Evolutionary conservation across 2,888 invertebrate genomes (phyloP), one percentile per base, ranked within the genome.

Genomic region (Drosophila picticornis): DNA sequence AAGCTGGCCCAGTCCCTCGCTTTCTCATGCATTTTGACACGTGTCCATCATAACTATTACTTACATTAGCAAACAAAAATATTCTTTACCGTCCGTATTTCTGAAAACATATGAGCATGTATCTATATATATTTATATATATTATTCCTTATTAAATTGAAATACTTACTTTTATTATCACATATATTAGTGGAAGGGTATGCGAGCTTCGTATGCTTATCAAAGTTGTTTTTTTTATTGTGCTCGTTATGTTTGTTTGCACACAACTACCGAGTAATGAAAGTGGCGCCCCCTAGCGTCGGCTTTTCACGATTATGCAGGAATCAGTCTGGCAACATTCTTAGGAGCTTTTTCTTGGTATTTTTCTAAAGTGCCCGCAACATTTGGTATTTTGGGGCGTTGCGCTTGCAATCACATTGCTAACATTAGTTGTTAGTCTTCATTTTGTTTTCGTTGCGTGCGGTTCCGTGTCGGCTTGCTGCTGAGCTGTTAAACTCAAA

Each of bases 361-460:
- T 60, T 60, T 36, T 36, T 22, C 9, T 10, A n/a, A 19, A 25
- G 59, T 19, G 32, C 40, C 22, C 36, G 57, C 38, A 31, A 46
- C 38, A 55, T 75, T 60, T 67, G 76, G 76, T 76, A 76, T 77
- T 77, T 67, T 74, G 74, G 78, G 78, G 77, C 77, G 77, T 77
- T 74, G 74, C 77, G 77, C 60, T 53, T 69, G 77, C 77, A 77
- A 63, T 65, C 77, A 77, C 78, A 77, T 77, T 77, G 70, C 69
- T 38, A 62, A 65, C 69, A 62, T 66, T 73, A 59, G 74, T 65
- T 78, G 77, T 75, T 74, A 78, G 77, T 80, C 79, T 80, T 80
- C 70, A 80, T 70, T 80, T 80, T 80, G 80, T 76, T 80, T 77
- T 65, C 58, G 75, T 83, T 72, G 83, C 77, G 76, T 62, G 70